Base-by-base conservation (phyloP, 2,113 vertebrate species). In the Phalacrocorax carbo region DNA sequence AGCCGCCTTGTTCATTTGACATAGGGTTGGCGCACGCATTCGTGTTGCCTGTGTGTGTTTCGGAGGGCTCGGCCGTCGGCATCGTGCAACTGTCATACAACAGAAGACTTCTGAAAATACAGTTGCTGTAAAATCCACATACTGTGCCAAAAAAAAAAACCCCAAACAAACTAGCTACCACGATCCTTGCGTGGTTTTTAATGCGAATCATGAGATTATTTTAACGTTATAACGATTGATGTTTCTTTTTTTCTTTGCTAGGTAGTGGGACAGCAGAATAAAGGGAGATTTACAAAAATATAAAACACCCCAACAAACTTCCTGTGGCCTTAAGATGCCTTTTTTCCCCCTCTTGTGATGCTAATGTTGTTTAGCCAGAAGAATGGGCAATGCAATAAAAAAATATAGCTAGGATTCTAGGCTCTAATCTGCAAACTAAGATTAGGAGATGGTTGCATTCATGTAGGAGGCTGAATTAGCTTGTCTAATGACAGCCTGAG, bases 41-140 rank as follows among this genome's bases (percentile, higher is more conserved):
- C 6, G 17, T 7, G 44, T 9, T 9, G 19, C 7, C 26, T 3
- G 2, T 8, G 0, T 1, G 1, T 32, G 5, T 14, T 34, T 32
- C 2, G 1, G 14, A 13, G 21, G 10, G 15, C 17, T 72, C 17
- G 8, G 26, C 4, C 19, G 0, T 5, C 1, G 4, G 13, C 25
- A 26, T 22, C 5, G 0, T 10, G 34, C 34, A 25, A 22, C 10
- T 61, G 32, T 3, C 7, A 27, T 23, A 1, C 5, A 27, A 10
- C 12, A 22, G 26, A 17, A 20, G 5, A 9, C 2, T 2, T 32
- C 0, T 0, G 4, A n/a, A 52, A 52, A 11, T 5, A 4, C 2
- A 13, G 5, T 32, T 29, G 2, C 5, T n/a, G 9, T 26, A 18
- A 61, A 78, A 57, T 15, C 4, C 4, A 5, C 5, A 1, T 11